Evolutionary conservation across 2,113 vertebrate species (phyloP).

Genomic region (Osmerus eperlanus): DNA sequence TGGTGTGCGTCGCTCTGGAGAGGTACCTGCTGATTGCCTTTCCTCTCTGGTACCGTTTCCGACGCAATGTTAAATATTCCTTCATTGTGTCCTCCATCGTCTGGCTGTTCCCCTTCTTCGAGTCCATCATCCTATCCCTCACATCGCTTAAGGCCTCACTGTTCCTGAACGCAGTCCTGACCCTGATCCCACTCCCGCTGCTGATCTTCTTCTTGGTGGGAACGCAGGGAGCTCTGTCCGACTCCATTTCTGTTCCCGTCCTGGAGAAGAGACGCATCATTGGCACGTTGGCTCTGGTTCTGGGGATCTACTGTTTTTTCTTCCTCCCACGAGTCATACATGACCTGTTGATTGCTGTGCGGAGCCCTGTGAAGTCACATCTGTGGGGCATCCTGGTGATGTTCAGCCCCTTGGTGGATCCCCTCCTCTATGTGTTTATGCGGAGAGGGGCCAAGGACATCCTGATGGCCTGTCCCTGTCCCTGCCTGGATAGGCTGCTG

Average conservation of each 20-base stretch:
- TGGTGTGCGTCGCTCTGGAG: constrained; percentile 33
- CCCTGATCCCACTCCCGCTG: constrained; percentile 23
- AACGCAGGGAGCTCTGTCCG: constrained; percentile 20
- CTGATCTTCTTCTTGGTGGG: constrained; percentile 23
- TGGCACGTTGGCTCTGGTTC: constrained; percentile 22
- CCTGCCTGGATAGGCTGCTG: background rate
- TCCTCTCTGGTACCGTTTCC: constrained; percentile 30
- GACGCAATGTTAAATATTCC: constrained; percentile 15
- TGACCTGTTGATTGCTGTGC: background rate
- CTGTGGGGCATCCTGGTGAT: background rate
- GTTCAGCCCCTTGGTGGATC: constrained; percentile 27
- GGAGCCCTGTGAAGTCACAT: background rate
- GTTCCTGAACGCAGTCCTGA: background rate
- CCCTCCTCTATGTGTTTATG: constrained; percentile 31
- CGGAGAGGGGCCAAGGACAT: constrained; percentile 26
- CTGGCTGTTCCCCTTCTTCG: constrained; percentile 5
- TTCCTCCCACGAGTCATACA: background rate
- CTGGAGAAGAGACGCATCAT: constrained; percentile 27
- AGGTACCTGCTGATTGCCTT: constrained; percentile 23
- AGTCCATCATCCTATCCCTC: background rate
- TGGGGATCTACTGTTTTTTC: constrained; percentile 19
- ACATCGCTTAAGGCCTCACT: background rate
- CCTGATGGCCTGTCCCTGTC: constrained; percentile 5
- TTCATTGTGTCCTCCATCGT: background rate
- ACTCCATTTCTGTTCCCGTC: background rate